Percentiles rank a stretch among this genome's conserved stretches.
Evolutionary conservation across 2,888 invertebrate genomes (phyloP).

Genomic region (Netelia fuscicornis): DNA sequence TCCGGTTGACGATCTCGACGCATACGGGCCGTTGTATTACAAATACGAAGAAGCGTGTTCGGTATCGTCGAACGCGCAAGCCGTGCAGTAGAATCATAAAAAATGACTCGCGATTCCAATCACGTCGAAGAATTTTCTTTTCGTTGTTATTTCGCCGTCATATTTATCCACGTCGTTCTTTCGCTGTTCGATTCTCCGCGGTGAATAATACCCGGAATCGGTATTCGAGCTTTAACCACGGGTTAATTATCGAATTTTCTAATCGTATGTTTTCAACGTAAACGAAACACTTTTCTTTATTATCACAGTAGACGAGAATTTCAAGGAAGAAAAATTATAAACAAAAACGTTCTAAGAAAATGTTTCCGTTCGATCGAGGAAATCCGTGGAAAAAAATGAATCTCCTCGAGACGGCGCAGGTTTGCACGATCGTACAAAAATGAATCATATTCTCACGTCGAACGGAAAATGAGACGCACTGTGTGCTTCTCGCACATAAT

Average conservation of each 20-base stretch:
- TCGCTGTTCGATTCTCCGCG: too few relatives aligned
- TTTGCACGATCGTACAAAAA: background rate
- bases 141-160: background rate
- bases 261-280: too few relatives aligned
- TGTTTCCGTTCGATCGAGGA: background rate
- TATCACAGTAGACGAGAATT: too few relatives aligned
- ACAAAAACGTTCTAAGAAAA: background rate
- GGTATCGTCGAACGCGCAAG: background rate
- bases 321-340: background rate
- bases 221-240: too few relatives aligned
- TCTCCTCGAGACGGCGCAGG: background rate
- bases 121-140: slow-evolving; percentile 28
- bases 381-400: background rate
- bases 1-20: slow-evolving; percentile 51
- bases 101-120: slow-evolving; percentile 45
- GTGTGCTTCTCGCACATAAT: background rate
- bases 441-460: background rate
- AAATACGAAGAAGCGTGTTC: background rate
- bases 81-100: background rate
- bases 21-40: slow-evolving; percentile 18
- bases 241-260: too few relatives aligned
- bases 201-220: too few relatives aligned
- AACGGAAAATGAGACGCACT: background rate
- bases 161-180: background rate
- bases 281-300: too few relatives aligned